Evolutionary conservation across 1,140 invertebrate species (phyloP).

Genomic region (Arctopsyche grandis): DNA sequence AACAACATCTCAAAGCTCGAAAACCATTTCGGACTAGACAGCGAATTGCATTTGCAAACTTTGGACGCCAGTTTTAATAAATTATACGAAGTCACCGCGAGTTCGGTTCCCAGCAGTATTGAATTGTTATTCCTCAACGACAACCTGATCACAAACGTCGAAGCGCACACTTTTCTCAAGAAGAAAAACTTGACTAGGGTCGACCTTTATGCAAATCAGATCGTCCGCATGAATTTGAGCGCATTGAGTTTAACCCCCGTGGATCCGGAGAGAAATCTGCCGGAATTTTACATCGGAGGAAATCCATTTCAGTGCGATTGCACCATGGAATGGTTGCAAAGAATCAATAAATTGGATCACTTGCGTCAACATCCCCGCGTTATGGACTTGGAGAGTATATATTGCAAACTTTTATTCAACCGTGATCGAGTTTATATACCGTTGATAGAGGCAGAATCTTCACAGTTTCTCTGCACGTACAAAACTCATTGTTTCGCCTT

Average conservation of each 20-base stretch:
- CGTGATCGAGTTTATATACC: constrained; percentile 83
- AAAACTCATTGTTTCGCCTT: constrained; percentile 92
- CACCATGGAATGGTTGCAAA: constrained; percentile 88
- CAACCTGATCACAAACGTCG: constrained; percentile 81
- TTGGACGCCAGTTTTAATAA: constrained; percentile 87
- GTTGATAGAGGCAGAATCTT: constrained; percentile 83
- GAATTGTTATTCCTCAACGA: constrained; percentile 85
- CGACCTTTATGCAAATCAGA: constrained; percentile 87
- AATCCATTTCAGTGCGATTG: constrained; percentile 90
- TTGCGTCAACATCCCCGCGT: constrained; percentile 86
- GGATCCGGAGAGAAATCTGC: constrained; percentile 73
- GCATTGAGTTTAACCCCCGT: constrained; percentile 79
- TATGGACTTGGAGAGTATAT: constrained; percentile 91
- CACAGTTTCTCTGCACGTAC: constrained; percentile 92
- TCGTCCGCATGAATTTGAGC: constrained; percentile 83
- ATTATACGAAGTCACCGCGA: constrained; percentile 75
- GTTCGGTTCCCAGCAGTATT: constrained; percentile 79
- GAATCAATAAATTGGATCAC: constrained; percentile 79
- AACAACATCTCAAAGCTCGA: constrained; percentile 86
- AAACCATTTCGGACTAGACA: constrained; percentile 78
- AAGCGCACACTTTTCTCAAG: constrained; percentile 84
- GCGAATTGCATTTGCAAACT: constrained; percentile 77
- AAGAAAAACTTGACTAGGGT: constrained; percentile 85
- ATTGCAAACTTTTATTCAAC: constrained; percentile 88
- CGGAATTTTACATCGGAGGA: constrained; percentile 87